phyloP scores from a whole-genome alignment of 1,140 invertebrate genomes.

The Drosophila insularis region DNA sequence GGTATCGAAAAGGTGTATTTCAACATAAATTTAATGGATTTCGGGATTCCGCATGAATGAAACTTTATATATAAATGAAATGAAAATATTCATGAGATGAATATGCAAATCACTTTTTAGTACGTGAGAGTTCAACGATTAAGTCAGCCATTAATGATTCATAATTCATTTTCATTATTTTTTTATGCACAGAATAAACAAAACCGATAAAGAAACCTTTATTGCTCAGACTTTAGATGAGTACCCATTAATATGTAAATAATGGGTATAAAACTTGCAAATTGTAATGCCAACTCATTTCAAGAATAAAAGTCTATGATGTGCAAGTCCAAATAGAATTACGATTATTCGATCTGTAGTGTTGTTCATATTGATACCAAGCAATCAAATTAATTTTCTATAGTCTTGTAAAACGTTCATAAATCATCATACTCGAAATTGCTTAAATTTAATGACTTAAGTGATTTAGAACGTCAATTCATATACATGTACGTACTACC shows the following conservation, averaged over 20 bases:
- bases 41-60: too few species aligned
- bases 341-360: neutral
- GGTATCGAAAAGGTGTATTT: too few species aligned
- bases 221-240: too few species aligned
- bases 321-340: too few species aligned
- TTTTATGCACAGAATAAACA: too few species aligned
- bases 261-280: too few species aligned
- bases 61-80: too few species aligned
- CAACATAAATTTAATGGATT: too few species aligned
- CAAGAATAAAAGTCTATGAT: too few species aligned
- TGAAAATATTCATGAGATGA: neutral
- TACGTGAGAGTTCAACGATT: neutral
- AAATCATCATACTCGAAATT: neutral
- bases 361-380: neutral
- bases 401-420: neutral
- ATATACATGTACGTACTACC: neutral
- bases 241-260: too few species aligned
- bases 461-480: neutral
- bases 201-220: neutral
- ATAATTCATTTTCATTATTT: neutral
- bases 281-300: too few species aligned
- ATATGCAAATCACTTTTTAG: neutral
- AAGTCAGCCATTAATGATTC: neutral
- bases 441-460: neutral
- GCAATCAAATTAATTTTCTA: neutral